Conservation (phyloP, 2,797 vertebrate species). For the Sebastes cheni region DNA sequence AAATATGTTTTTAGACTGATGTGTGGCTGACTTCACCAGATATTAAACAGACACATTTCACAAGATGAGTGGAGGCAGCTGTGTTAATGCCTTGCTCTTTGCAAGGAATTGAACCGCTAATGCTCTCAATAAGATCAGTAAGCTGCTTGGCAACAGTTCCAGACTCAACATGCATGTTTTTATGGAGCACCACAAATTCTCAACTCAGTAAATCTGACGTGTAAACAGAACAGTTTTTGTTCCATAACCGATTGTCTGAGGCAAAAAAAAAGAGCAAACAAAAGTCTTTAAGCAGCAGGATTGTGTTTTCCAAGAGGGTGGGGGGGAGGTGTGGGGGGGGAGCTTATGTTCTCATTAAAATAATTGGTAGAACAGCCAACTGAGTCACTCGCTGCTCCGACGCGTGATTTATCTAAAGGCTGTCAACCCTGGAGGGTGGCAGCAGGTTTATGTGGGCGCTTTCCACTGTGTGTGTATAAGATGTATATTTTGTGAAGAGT, state of each 20-base stretch:
- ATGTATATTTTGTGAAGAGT: too few relatives aligned
- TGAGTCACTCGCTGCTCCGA: constrained; percentile 37
- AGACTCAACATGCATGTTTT: background rate
- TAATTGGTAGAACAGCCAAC: constrained; percentile 68
- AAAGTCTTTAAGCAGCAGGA: constrained; percentile 63
- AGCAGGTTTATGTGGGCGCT: too few relatives aligned
- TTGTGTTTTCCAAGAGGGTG: constrained; percentile 54
- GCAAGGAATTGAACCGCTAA: background rate
- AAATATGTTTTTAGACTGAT: too few relatives aligned
- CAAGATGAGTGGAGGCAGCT: too few relatives aligned
- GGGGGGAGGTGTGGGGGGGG: constrained; percentile 28
- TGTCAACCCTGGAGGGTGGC: constrained; percentile 46
- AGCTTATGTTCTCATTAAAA: constrained; percentile 75
- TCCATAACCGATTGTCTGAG: constrained; percentile 39
- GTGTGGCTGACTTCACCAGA: too few relatives aligned
- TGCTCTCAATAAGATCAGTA: background rate
- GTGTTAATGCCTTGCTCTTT: background rate
- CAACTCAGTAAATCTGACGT: constrained; percentile 51
- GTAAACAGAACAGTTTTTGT: constrained; percentile 53
- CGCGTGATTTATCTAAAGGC: constrained; percentile 62
- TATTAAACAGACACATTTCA: too few relatives aligned
- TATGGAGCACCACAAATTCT: constrained; percentile 10
- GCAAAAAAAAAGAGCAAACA: constrained; percentile 56
- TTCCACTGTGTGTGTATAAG: too few relatives aligned
- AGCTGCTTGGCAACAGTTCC: background rate